phyloP scores from a whole-genome alignment of 2,113 vertebrate species.

The Engystomops pustulosus region DNA sequence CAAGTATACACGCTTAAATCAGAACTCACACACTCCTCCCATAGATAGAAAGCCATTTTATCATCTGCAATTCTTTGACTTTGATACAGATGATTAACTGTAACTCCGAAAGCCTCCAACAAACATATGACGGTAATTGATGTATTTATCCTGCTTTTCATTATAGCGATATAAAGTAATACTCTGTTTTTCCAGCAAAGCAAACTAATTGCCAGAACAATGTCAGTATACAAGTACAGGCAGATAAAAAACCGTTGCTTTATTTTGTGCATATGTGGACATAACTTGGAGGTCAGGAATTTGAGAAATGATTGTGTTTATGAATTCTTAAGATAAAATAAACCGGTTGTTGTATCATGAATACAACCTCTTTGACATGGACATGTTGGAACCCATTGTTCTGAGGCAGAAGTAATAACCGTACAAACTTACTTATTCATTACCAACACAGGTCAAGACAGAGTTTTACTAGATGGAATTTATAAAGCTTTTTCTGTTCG shows the following conservation, averaged over 20 bases:
- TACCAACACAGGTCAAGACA: background rate
- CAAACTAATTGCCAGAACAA: conserved; percentile 29
- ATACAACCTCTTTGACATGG: background rate
- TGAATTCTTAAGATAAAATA: conserved; percentile 32
- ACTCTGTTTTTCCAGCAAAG: conserved; percentile 13
- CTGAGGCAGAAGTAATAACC: background rate
- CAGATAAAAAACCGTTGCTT: conserved; percentile 19
- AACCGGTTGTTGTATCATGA: conserved; percentile 16
- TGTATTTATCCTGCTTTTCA: conserved; percentile 38
- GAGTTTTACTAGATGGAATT: background rate
- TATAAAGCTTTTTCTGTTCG: background rate
- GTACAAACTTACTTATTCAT: background rate
- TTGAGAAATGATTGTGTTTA: conserved; percentile 33
- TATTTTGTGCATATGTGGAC: conserved; percentile 11
- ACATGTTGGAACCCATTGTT: conserved; percentile 29
- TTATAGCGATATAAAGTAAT: conserved; percentile 34
- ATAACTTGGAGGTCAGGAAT: conserved; percentile 30
- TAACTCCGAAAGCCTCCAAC: background rate
- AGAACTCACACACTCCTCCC: background rate
- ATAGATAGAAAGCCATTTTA: conserved; percentile 34
- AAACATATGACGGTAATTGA: conserved; percentile 46
- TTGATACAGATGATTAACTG: conserved; percentile 52
- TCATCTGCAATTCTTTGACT: conserved; percentile 38
- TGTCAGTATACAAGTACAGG: conserved; percentile 11
- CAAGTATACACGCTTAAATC: conserved; percentile 1